phyloP scores from a whole-genome alignment of 2,888 invertebrate species.

The Pristionchus exspectatus region DNA sequence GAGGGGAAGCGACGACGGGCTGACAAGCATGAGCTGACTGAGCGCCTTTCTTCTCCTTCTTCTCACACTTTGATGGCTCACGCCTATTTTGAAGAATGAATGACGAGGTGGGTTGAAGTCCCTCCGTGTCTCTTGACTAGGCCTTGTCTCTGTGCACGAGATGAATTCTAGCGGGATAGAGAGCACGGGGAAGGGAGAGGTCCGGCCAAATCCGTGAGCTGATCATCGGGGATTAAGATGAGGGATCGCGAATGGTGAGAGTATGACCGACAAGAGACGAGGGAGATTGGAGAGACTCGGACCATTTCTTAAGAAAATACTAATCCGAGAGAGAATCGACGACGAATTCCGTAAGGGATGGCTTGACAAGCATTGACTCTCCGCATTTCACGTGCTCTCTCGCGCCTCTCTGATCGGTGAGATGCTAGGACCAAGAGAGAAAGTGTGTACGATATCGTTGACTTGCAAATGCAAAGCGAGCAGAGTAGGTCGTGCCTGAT shows the following conservation, averaged over 20 bases:
- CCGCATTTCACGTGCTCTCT: no score
- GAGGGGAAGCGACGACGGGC: background rate
- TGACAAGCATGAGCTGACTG: constrained; percentile 29
- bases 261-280: background rate
- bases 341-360: constrained; percentile 9
- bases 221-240: background rate
- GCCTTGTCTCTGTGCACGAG: background rate
- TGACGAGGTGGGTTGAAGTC: constrained; percentile 44
- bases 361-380: no score
- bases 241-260: background rate
- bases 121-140: background rate
- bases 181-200: background rate
- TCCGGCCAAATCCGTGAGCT: background rate
- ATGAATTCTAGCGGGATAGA: background rate
- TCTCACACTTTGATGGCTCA: background rate
- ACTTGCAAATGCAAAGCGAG: background rate
- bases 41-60: background rate
- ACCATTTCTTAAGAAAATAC: background rate
- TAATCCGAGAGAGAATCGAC: background rate
- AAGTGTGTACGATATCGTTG: background rate
- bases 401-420: no score
- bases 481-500: background rate
- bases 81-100: background rate
- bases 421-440: background rate
- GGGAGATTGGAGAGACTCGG: background rate